Evolutionary conservation across 2,888 invertebrate species (phyloP).

Genomic region (Calameuta pallipes): DNA sequence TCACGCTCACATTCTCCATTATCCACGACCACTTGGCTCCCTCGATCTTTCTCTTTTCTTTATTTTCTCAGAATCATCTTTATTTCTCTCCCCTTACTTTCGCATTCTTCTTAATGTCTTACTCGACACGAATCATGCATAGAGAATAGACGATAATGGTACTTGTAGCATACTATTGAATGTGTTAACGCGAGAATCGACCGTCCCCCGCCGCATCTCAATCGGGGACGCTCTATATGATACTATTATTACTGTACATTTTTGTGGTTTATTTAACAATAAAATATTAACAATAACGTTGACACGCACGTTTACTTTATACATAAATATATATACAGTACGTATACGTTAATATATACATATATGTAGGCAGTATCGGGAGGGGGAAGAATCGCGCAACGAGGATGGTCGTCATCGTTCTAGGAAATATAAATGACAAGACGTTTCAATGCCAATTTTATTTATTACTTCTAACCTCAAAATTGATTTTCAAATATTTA

Average conservation of each 20-base stretch:
- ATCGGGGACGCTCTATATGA: conserved; percentile 49
- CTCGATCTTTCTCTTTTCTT: background rate
- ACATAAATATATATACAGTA: background rate
- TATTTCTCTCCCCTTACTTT: conserved; percentile 11
- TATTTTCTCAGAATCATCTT: conserved; percentile 14
- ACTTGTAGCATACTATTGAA: conserved; percentile 62
- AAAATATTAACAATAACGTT: conserved; percentile 59
- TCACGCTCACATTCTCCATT: background rate
- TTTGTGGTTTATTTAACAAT: conserved; percentile 67
- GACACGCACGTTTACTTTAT: conserved; percentile 27
- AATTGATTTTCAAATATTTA: background rate
- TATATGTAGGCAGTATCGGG: background rate
- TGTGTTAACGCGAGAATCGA: conserved; percentile 61
- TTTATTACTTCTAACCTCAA: background rate
- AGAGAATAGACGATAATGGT: conserved; percentile 46
- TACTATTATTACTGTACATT: conserved; percentile 64
- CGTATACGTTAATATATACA: background rate
- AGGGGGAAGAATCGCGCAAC: background rate
- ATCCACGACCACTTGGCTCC: background rate
- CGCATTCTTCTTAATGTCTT: conserved; percentile 16
- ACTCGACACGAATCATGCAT: conserved; percentile 32
- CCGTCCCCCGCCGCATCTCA: conserved; percentile 39
- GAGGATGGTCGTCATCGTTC: background rate
- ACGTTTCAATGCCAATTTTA: background rate
- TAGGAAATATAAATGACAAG: background rate